Evolutionary conservation across 2,888 invertebrate species (phyloP), one percentile per base, ranked within the genome.

Genomic region (Steromphala cineraria): DNA sequence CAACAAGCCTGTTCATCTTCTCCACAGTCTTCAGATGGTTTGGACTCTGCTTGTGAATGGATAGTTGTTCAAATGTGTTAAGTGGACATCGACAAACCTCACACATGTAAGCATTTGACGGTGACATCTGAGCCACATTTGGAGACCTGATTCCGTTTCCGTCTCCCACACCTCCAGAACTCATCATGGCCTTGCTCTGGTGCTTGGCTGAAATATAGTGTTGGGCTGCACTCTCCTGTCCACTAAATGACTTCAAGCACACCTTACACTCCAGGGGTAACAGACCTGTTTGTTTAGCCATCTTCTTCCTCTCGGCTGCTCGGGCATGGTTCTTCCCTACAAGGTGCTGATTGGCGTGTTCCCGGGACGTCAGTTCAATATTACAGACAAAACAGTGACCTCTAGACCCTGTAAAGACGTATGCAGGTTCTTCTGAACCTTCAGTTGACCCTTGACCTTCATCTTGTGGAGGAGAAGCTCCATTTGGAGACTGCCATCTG

Each of bases 141-240:
- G 62, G 55, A 62, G 2, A 75, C 28, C 55, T 67, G 56, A 8
- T 5, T 15, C 15, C 53, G 13, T 56, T 4, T 55, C 31, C 28
- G 10, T 53, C 53, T 4, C 17, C 0, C 1, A 55, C 71, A 10
- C 53, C 75, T 8, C 67, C 75, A 46, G 24, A 52, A n/a, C 71
- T 21, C 8, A 84, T 53, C 3, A 71, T 75, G 15, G 77, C 82
- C 76, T 82, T 86, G 46, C 83, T 86, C 74, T 78, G 84, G 78
- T 91, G 91, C 62, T 89, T 89, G 15, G 83, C 86, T 21, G 89
- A 88, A 7, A 78, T 75, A 36, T 85, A 85, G 76, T 91, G 91
- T 75, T 90, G 90, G 28, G 78, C 76, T 24, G 88, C 89, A 81
- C 86, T 87, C 21, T 85, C 89, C 52, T 85, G 86, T 31, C 90